phyloP scores from a whole-genome alignment of 2,113 vertebrate species.

The Platysternon megacephalum region DNA sequence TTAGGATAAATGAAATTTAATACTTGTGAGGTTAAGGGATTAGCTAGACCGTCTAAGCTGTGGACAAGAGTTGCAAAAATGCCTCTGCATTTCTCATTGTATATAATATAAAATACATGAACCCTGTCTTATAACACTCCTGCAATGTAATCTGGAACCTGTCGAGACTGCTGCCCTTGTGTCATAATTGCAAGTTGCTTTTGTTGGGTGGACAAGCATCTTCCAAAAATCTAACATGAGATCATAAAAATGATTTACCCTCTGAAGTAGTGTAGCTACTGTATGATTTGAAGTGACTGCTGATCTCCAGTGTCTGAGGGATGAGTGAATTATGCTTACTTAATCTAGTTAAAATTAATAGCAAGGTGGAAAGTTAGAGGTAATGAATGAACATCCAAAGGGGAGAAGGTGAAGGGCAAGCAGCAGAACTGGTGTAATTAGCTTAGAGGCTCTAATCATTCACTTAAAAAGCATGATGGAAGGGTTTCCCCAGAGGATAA shows the following conservation, averaged over 20 bases:
- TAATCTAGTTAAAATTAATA: constrained; percentile 14
- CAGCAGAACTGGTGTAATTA: background rate
- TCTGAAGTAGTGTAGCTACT: background rate
- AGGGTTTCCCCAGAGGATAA: background rate
- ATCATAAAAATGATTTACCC: background rate
- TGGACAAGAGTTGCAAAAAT: background rate
- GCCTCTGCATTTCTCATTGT: background rate
- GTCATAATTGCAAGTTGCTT: rapidly evolving
- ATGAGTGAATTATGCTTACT: background rate
- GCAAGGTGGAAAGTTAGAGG: background rate
- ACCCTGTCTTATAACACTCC: background rate
- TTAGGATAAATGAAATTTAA: background rate
- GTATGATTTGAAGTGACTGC: constrained; percentile 9
- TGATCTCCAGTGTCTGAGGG: background rate
- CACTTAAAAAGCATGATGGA: background rate
- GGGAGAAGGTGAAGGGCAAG: background rate
- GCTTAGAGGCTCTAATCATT: background rate
- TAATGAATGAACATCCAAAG: background rate
- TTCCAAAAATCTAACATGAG: constrained; percentile 10
- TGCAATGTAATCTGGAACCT: background rate
- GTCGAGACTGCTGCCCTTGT: background rate
- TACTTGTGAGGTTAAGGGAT: background rate
- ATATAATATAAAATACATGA: background rate
- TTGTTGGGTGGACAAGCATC: background rate
- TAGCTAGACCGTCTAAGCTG: background rate